Evolutionary conservation across 2,797 vertebrate species (phyloP).

Genomic region (Rhadinocentrus ornatus): DNA sequence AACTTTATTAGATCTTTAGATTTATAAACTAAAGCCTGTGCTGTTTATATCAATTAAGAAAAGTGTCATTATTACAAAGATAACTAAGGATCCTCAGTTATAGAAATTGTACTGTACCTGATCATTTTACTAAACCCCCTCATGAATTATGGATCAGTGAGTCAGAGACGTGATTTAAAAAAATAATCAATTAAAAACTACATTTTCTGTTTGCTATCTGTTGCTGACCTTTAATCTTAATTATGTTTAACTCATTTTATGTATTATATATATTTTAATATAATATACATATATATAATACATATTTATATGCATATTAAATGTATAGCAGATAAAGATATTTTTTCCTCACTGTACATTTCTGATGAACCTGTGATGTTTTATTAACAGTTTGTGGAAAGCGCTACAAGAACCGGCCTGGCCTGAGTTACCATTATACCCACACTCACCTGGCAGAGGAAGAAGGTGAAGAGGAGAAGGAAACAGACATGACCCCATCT

Average conservation of each 20-base stretch:
- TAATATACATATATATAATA: no score
- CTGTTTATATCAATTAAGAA: neutral
- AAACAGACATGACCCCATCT: slow-evolving; percentile 86
- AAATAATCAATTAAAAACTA: neutral
- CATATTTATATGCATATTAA: neutral
- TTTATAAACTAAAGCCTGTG: neutral
- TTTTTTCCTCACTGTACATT: neutral
- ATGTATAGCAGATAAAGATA: slow-evolving; percentile 1
- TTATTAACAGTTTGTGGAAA: slow-evolving; percentile 91
- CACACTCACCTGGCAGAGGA: slow-evolving; percentile 97
- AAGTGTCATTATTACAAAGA: neutral
- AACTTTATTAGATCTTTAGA: no score
- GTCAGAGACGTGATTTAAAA: neutral
- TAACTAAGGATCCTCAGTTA: neutral
- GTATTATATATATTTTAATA: neutral
- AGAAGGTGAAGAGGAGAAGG: slow-evolving; percentile 93
- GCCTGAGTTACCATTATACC: slow-evolving; percentile 97
- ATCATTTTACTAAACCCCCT: neutral
- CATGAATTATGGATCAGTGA: neutral
- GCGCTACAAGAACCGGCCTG: slow-evolving; percentile 97
- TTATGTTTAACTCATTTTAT: neutral
- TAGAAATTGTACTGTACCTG: no score
- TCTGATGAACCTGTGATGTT: slow-evolving; percentile 33
- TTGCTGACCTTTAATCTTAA: neutral
- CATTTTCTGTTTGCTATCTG: neutral